These are phyloP conservation scores for Solenopsis invicta DNA, from an alignment of 1,140 invertebrate genomes.

Conservation along the genomic window DNA sequence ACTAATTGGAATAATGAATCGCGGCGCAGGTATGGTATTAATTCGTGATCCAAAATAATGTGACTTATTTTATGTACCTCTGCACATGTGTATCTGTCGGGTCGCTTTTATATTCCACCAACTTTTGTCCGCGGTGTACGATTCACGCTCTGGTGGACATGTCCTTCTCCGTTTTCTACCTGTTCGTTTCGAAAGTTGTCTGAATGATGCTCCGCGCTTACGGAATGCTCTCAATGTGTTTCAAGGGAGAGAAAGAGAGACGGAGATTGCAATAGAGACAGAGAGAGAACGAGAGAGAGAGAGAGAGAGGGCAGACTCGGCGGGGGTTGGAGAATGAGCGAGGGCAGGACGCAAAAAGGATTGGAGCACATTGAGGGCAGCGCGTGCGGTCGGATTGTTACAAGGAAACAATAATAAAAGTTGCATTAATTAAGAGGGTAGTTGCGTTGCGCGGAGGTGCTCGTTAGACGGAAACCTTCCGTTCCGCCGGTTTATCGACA, in stretches of 20 bases:
- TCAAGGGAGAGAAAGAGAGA: constrained; percentile 50
- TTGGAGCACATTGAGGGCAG: constrained; percentile 50
- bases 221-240: constrained; percentile 69
- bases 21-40: constrained; percentile 29
- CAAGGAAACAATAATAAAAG: constrained; percentile 84
- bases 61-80: constrained; percentile 47
- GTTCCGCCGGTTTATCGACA: constrained; percentile 70
- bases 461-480: constrained; percentile 78
- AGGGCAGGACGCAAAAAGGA: constrained; percentile 65
- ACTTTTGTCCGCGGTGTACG: constrained; percentile 71
- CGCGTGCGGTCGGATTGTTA: constrained; percentile 77
- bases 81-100: constrained; percentile 46
- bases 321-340: constrained; percentile 7
- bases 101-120: constrained; percentile 71
- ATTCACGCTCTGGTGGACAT: constrained; percentile 73
- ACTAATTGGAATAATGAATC: constrained; percentile 54
- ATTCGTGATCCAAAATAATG: constrained; percentile 60
- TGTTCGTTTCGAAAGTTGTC: constrained; percentile 77
- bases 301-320: not conserved
- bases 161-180: constrained; percentile 76
- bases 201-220: constrained; percentile 75
- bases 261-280: constrained; percentile 30
- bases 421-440: constrained; percentile 84
- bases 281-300: constrained; percentile 11
- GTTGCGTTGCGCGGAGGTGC: constrained; percentile 72